phyloP scores from a whole-genome alignment of 2,888 invertebrate genomes.

The Girardia tigrina region DNA sequence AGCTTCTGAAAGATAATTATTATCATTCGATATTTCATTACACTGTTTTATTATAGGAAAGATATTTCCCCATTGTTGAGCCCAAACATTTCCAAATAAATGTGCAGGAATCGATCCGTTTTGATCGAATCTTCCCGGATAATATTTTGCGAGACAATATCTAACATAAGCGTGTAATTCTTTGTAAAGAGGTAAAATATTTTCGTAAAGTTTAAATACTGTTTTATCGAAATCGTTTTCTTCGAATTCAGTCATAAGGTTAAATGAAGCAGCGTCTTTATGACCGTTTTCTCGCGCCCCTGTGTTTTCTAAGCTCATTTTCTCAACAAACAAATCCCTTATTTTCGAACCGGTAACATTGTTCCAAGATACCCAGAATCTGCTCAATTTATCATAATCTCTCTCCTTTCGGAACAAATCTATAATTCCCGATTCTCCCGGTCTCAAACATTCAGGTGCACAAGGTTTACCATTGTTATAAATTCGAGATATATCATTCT shows the following conservation, averaged over 20 bases:
- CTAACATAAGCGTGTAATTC: slow-evolving; percentile 47
- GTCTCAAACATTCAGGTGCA: neutral
- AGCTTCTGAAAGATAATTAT: too few species aligned
- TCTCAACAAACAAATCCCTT: slow-evolving; percentile 34
- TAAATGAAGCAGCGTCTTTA: neutral
- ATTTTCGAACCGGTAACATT: slow-evolving; percentile 39
- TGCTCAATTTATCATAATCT: slow-evolving; percentile 38
- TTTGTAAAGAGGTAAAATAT: slow-evolving; percentile 45
- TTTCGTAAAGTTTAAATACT: slow-evolving; percentile 41
- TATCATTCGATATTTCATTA: neutral
- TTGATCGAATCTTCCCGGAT: slow-evolving; percentile 36
- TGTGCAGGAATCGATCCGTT: slow-evolving; percentile 37
- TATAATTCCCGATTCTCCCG: slow-evolving; percentile 13
- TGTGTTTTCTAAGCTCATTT: slow-evolving; percentile 24
- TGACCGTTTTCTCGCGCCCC: slow-evolving; percentile 28
- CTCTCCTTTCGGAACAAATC: slow-evolving; percentile 37
- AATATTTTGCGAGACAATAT: slow-evolving; percentile 39
- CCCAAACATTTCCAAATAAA: slow-evolving; percentile 38
- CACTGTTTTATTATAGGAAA: slow-evolving; percentile 33
- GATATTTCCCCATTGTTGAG: slow-evolving; percentile 35
- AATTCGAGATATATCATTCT: neutral
- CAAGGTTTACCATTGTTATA: neutral
- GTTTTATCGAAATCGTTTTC: slow-evolving; percentile 40
- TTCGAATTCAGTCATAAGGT: slow-evolving; percentile 35
- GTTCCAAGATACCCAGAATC: slow-evolving; percentile 39